Evolutionary conservation across 2,113 vertebrate genomes (phyloP).

Genomic region (Alectura lathami): DNA sequence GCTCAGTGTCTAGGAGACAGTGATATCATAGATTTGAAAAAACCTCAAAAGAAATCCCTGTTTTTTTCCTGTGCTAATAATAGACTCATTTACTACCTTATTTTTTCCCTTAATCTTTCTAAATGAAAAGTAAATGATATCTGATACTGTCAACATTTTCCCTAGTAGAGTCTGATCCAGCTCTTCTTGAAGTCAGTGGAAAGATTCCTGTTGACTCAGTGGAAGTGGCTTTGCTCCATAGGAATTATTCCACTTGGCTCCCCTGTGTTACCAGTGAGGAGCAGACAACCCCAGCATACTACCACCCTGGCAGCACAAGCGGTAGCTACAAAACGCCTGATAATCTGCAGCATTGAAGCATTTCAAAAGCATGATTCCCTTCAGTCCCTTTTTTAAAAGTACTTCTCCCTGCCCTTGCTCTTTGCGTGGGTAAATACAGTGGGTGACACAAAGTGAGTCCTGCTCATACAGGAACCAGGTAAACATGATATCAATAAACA

Average conservation of each 20-base stretch:
- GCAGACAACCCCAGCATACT: neutral
- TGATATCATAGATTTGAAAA: conserved; percentile 48
- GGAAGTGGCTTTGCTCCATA: conserved; percentile 56
- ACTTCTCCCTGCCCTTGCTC: neutral
- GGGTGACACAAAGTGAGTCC: neutral
- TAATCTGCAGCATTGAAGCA: neutral
- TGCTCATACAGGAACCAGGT: neutral
- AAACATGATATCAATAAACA: neutral
- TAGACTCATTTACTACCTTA: conserved; percentile 36
- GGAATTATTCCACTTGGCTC: conserved; percentile 52
- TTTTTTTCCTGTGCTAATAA: conserved; percentile 49
- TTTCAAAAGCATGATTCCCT: neutral
- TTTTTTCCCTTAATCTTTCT: conserved; percentile 58
- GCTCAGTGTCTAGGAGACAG: conserved; percentile 23
- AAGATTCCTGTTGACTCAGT: conserved; percentile 66
- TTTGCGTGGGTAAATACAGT: neutral
- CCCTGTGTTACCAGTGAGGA: neutral
- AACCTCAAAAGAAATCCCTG: conserved; percentile 48
- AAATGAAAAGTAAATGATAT: conserved; percentile 60
- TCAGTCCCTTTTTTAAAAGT: neutral
- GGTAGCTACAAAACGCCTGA: neutral
- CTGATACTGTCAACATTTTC: conserved; percentile 65
- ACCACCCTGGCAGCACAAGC: neutral
- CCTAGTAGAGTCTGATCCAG: conserved; percentile 55
- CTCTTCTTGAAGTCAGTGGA: conserved; percentile 62